Evolutionary conservation across 2,888 invertebrate species (phyloP).

Genomic region (Nowickia ferox): DNA sequence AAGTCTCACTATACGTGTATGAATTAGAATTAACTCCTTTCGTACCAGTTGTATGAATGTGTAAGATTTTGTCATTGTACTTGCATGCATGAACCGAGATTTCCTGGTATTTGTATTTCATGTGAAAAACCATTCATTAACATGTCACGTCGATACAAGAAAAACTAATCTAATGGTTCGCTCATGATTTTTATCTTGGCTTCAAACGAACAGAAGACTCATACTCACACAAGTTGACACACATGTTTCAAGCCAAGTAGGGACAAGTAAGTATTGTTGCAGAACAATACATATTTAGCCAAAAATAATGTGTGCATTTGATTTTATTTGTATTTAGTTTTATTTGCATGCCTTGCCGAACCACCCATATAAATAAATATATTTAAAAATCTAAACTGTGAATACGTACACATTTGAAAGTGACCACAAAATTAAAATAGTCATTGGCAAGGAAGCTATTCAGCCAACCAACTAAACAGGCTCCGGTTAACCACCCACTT

Average conservation of each 20-base stretch:
- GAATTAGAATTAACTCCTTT: no score
- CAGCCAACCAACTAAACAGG: constrained; percentile 16
- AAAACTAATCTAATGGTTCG: constrained; percentile 67
- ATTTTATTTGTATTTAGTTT: background rate
- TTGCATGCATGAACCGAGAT: constrained; percentile 6
- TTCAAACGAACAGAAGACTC: constrained; percentile 19
- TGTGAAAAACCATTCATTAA: constrained; percentile 65
- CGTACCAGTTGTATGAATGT: background rate
- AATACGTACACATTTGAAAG: constrained; percentile 54
- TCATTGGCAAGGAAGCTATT: background rate
- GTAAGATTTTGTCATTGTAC: constrained; percentile 9
- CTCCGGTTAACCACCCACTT: constrained; percentile 21
- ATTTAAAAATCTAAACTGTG: constrained; percentile 23
- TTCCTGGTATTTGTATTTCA: constrained; percentile 23
- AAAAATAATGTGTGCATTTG: background rate
- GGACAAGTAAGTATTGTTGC: constrained; percentile 10
- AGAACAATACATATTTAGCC: background rate
- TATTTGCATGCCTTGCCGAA: constrained; percentile 8
- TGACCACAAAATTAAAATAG: constrained; percentile 47
- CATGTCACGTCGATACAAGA: constrained; percentile 62
- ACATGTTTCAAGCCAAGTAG: background rate
- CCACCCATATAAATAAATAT: constrained; percentile 51
- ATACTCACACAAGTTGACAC: background rate
- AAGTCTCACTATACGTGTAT: constrained; percentile 39
- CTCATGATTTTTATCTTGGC: constrained; percentile 67